phyloP scores from a whole-genome alignment of 2,888 invertebrate genomes.

The Phaedon cochleariae region DNA sequence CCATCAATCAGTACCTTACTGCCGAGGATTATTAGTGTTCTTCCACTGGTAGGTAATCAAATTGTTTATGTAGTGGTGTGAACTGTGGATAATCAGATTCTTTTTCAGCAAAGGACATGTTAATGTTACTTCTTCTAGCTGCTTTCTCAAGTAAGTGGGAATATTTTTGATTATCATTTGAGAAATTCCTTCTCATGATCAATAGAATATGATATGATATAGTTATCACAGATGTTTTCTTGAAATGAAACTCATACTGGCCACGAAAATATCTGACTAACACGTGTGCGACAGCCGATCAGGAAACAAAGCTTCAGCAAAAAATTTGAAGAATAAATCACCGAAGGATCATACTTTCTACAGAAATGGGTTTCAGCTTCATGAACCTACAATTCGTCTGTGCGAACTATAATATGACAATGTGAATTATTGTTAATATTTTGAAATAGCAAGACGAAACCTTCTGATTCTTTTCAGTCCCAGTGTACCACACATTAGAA shows the following conservation, averaged over 20 bases:
- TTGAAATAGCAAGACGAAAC: too few relatives aligned
- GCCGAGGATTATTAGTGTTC: neutral
- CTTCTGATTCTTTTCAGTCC: conserved; percentile 19
- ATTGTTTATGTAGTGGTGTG: neutral
- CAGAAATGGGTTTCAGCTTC: too few relatives aligned
- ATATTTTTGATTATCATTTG: neutral
- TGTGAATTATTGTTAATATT: too few relatives aligned
- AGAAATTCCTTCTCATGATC: neutral
- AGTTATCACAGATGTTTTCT: conserved; percentile 32
- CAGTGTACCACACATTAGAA: conserved; percentile 18
- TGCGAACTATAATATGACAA: too few relatives aligned
- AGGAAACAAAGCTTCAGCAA: neutral
- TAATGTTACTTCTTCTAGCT: conserved; percentile 39
- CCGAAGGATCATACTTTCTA: too few relatives aligned
- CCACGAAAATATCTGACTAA: conserved; percentile 34
- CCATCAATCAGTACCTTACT: neutral
- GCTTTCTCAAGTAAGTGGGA: conserved; percentile 44
- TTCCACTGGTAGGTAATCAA: neutral
- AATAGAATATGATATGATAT: too few relatives aligned
- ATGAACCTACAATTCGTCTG: too few relatives aligned
- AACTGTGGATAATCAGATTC: neutral
- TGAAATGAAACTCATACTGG: conserved; percentile 25
- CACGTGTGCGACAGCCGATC: too few relatives aligned
- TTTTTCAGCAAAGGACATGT: conserved; percentile 47
- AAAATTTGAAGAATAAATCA: too few relatives aligned